phyloP scores from a whole-genome alignment of 53 echinoderm and acorn worm genomes.

The Actinopyga echinites region DNA sequence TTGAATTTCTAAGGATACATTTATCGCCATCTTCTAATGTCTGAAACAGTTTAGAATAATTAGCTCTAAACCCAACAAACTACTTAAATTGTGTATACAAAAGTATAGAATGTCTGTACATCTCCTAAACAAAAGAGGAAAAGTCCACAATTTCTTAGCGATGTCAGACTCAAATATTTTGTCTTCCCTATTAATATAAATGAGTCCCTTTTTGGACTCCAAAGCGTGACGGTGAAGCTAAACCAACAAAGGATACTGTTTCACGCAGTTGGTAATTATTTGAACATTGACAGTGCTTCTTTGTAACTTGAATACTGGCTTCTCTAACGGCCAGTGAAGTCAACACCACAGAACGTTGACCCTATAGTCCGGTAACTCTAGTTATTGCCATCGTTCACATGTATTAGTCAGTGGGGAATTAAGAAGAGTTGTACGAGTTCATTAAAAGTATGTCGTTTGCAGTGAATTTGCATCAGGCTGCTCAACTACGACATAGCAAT shows the following conservation, averaged over 20 bases:
- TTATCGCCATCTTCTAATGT: too few relatives aligned
- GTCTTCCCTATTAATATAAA: slow-evolving; percentile 21
- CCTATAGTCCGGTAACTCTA: too few relatives aligned
- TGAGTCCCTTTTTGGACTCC: slow-evolving; percentile 4
- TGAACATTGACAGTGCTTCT: not conserved
- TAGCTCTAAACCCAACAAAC: not conserved
- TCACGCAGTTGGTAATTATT: slow-evolving; percentile 15
- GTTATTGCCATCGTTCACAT: too few relatives aligned
- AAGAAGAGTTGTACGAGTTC: too few relatives aligned
- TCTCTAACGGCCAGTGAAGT: not conserved
- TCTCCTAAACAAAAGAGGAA: not conserved
- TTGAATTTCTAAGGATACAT: too few relatives aligned
- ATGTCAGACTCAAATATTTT: not conserved
- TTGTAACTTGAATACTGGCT: not conserved
- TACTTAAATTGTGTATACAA: slow-evolving; percentile 7
- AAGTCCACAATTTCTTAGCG: not conserved
- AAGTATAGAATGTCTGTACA: slow-evolving; percentile 5
- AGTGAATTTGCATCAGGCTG: too few relatives aligned
- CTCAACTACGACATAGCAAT: too few relatives aligned
- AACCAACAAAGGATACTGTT: slow-evolving; percentile 15
- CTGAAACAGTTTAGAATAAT: slow-evolving; percentile 5
- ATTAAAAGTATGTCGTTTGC: too few relatives aligned
- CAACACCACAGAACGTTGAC: too few relatives aligned
- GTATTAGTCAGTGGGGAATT: too few relatives aligned
- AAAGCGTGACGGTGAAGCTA: not conserved